Evolutionary conservation across 2,888 invertebrate species (phyloP).

Genomic region (Himalopsyche tibetana): DNA sequence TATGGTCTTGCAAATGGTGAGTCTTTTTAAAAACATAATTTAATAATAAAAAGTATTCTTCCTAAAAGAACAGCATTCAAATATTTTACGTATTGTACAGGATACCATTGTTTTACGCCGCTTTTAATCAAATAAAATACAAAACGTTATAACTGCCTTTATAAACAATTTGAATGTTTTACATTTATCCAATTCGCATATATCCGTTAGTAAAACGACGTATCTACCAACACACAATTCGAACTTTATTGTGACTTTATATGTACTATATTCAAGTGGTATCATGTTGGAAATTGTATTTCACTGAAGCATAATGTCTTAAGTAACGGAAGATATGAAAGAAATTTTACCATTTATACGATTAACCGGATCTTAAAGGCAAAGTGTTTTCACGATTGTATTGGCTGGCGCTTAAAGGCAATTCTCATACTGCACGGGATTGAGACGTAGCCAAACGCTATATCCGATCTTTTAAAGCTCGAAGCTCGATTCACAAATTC

Average conservation of each 20-base stretch:
- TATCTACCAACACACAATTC: neutral
- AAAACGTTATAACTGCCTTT: neutral
- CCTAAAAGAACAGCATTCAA: slow-evolving; percentile 19
- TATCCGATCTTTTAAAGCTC: slow-evolving; percentile 53
- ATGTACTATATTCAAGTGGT: neutral
- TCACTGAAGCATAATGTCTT: neutral
- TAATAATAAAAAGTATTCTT: neutral
- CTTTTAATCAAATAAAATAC: slow-evolving; percentile 12
- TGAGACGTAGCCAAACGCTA: slow-evolving; percentile 45
- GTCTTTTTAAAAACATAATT: too few species aligned
- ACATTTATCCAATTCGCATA: neutral
- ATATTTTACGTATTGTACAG: slow-evolving; percentile 13
- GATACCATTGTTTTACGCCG: slow-evolving; percentile 18
- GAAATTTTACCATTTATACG: neutral
- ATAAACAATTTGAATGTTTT: neutral
- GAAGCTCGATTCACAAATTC: slow-evolving; percentile 46
- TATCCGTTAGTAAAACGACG: neutral
- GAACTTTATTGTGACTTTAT: neutral
- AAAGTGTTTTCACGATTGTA: neutral
- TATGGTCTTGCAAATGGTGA: too few species aligned
- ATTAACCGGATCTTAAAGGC: neutral
- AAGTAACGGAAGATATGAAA: neutral
- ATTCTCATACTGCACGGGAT: slow-evolving; percentile 48
- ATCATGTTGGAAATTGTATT: neutral
- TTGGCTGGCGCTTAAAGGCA: slow-evolving; percentile 37